A percentile compares a stretch with the other conserved stretches of the same genome.
These are phyloP conservation scores for Drosophila lacertosa DNA, from an alignment of 1,140 invertebrate genomes.

Conservation along the genomic window DNA sequence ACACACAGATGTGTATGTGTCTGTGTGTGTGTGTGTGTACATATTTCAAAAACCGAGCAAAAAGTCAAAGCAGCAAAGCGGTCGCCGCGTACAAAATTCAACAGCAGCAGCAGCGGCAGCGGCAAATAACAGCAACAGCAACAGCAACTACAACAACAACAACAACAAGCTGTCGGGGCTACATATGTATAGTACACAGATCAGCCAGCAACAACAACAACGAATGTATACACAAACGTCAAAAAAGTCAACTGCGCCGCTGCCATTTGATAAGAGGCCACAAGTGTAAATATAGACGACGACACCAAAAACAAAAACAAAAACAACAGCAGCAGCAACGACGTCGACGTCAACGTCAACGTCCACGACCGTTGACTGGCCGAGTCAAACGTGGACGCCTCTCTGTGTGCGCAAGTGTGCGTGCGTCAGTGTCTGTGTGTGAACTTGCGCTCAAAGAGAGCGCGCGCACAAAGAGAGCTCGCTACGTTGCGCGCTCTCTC, in stretches of 20 bases:
- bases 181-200: slow-evolving; percentile 73
- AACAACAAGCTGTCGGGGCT: slow-evolving; percentile 23
- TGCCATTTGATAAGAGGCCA: slow-evolving; percentile 83
- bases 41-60: slow-evolving; percentile 67
- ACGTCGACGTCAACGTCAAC: slow-evolving; percentile 33
- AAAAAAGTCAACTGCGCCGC: slow-evolving; percentile 82
- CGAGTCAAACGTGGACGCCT: slow-evolving; percentile 45
- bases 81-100: slow-evolving; percentile 79
- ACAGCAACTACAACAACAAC: slow-evolving; percentile 45
- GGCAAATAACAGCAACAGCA: slow-evolving; percentile 44
- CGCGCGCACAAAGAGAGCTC: slow-evolving; percentile 6
- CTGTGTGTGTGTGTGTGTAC: slow-evolving; percentile 14
- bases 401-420: slow-evolving; percentile 6
- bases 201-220: slow-evolving; percentile 61
- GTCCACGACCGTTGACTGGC: slow-evolving; percentile 76
- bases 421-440: slow-evolving; percentile 10
- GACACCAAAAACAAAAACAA: slow-evolving; percentile 56
- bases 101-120: slow-evolving; percentile 51
- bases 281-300: slow-evolving; percentile 82
- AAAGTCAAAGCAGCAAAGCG: slow-evolving; percentile 77
- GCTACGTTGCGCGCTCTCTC: background rate
- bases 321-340: slow-evolving; percentile 7
- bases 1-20: background rate
- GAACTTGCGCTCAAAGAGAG: slow-evolving; percentile 24
- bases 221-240: slow-evolving; percentile 74